Percentiles rank a stretch among this genome's conserved stretches.
phyloP scores from a whole-genome alignment of 2,888 invertebrate species.

The Muscina levida region DNA sequence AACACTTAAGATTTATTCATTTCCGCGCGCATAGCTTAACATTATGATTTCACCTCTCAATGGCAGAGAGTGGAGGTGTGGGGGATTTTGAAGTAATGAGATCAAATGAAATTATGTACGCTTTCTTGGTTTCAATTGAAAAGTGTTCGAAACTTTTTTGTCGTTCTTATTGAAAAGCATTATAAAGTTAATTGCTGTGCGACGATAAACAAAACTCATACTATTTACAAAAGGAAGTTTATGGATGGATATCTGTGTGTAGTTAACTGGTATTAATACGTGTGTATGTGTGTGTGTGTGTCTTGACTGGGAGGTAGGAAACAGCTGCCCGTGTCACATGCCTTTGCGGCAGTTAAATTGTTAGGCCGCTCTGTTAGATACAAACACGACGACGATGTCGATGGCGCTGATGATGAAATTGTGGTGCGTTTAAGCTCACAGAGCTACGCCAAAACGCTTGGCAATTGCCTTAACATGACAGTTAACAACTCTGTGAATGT shows the following conservation, averaged over 20 bases:
- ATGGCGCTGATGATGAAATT: conserved; percentile 35
- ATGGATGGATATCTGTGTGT: too few species aligned
- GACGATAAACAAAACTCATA: conserved; percentile 54
- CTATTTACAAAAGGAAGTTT: too few species aligned
- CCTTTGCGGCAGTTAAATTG: conserved; percentile 38
- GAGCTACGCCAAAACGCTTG: conserved; percentile 33
- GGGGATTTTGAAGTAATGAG: conserved; percentile 49
- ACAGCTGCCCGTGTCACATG: conserved; percentile 64
- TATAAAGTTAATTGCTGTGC: conserved; percentile 65
- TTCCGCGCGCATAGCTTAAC: background rate
- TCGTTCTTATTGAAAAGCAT: conserved; percentile 47
- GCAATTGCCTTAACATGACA: conserved; percentile 63
- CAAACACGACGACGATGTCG: too few species aligned
- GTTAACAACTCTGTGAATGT: conserved; percentile 35
- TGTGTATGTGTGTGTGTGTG: too few species aligned
- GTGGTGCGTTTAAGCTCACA: conserved; percentile 53
- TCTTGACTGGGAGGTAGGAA: too few species aligned
- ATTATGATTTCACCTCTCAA: too few species aligned
- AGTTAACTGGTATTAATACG: too few species aligned
- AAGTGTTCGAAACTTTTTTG: conserved; percentile 59
- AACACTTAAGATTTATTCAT: conserved; percentile 52
- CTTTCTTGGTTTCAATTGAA: conserved; percentile 56
- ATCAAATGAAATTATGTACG: conserved; percentile 64
- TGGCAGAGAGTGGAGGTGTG: background rate
- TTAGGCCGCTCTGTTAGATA: background rate